phyloP scores from a whole-genome alignment of 2,888 invertebrate genomes.

The Bombyx huttoni region DNA sequence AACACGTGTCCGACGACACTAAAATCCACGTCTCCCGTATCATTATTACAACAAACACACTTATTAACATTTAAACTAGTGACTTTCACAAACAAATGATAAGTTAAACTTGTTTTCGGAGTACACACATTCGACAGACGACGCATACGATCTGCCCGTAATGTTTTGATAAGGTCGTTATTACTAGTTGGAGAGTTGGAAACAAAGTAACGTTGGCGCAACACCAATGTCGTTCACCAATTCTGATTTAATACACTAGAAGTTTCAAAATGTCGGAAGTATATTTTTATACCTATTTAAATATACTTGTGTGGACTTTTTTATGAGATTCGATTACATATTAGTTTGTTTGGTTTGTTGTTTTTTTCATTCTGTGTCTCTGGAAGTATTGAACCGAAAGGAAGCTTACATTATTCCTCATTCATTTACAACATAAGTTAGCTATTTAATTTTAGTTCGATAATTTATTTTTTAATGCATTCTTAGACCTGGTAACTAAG shows the following conservation, averaged over 20 bases:
- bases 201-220: conserved; percentile 58
- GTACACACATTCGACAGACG: conserved; percentile 1
- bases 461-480: no score
- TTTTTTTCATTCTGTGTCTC: no score
- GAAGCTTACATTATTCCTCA: no score
- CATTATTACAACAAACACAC: conserved; percentile 10
- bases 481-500: no score
- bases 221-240: conserved; percentile 57
- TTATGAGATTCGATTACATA: no score
- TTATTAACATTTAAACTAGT: neutral
- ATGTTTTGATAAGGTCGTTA: conserved; percentile 37
- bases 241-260: conserved; percentile 45
- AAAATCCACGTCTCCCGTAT: conserved; percentile 15
- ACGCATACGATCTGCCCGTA: conserved; percentile 23
- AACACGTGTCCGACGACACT: conserved; percentile 42
- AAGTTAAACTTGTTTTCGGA: neutral
- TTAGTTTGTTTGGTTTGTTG: no score
- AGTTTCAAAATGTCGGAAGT: conserved; percentile 29
- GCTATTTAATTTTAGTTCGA: no score
- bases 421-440: no score
- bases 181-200: conserved; percentile 38
- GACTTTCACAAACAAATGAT: neutral
- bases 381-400: no score
- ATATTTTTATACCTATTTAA: no score
- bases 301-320: no score